phyloP scores from a whole-genome alignment of 2,888 invertebrate genomes.

The Biston betularia region DNA sequence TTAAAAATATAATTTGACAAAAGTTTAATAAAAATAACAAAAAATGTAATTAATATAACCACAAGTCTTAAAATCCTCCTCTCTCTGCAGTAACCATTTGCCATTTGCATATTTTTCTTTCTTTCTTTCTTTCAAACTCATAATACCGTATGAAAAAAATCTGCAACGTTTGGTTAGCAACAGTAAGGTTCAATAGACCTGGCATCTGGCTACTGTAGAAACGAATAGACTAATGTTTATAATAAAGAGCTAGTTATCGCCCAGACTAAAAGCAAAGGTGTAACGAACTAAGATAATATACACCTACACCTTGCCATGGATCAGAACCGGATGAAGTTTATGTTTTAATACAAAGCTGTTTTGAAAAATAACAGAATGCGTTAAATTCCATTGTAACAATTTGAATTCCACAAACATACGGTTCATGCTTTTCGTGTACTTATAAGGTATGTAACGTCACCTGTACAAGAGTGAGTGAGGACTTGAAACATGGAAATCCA shows the following conservation, averaged over 20 bases:
- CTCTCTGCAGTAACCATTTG: no score
- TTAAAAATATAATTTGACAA: no score
- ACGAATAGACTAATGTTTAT: slow-evolving; percentile 23
- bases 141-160: neutral
- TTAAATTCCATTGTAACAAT: no score
- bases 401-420: no score
- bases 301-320: slow-evolving; percentile 12
- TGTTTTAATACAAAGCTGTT: slow-evolving; percentile 1
- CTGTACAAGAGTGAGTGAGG: no score
- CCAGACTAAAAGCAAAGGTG: slow-evolving; percentile 22
- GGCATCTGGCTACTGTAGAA: slow-evolving; percentile 19
- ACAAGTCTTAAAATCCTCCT: no score
- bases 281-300: slow-evolving; percentile 21
- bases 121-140: neutral
- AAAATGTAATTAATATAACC: no score
- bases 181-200: slow-evolving; percentile 15
- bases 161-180: slow-evolving; percentile 1
- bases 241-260: slow-evolving; percentile 23
- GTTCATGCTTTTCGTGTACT: no score
- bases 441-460: no score
- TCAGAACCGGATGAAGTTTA: slow-evolving; percentile 5
- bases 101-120: no score
- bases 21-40: no score
- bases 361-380: neutral
- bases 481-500: no score